A percentile compares a stretch with the other conserved stretches of the same genome.
Evolutionary conservation across 2,113 vertebrate genomes (phyloP).

Genomic region (Rhabdornis inornatus): DNA sequence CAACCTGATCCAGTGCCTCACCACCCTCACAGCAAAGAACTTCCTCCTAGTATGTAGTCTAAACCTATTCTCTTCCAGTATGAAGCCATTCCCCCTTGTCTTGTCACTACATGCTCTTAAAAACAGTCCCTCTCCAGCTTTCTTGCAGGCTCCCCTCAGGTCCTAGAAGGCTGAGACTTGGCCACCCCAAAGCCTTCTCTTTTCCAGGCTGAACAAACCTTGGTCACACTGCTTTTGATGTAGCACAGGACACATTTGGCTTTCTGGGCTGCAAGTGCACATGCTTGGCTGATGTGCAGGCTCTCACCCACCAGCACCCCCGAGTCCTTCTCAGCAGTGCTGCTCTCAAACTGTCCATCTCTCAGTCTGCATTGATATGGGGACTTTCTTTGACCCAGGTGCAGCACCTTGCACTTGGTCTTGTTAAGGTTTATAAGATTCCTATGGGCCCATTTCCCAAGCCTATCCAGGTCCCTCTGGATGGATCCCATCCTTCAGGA

Average conservation of each 20-base stretch:
- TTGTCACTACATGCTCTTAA: background rate
- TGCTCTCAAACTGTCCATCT: background rate
- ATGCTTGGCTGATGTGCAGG: background rate
- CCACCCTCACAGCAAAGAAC: background rate
- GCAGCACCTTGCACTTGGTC: background rate
- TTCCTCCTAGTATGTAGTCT: background rate
- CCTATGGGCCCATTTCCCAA: background rate
- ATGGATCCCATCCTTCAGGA: background rate
- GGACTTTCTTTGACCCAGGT: background rate
- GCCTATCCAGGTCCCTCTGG: background rate
- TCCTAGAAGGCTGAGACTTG: background rate
- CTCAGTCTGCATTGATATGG: accelerated
- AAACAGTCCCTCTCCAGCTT: background rate
- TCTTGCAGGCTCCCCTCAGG: background rate
- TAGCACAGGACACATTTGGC: background rate
- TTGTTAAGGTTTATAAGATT: background rate
- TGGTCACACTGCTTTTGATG: background rate
- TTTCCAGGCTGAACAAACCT: background rate
- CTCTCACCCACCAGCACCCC: background rate
- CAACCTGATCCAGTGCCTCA: background rate
- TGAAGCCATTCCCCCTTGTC: background rate
- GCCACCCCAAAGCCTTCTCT: background rate
- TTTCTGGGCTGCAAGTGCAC: background rate
- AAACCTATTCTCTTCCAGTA: background rate
- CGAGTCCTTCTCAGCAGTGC: background rate